Evolutionary conservation across 2,113 vertebrate species (phyloP), one percentile per base, ranked within the genome.

Genomic region (Prionailurus viverrinus): DNA sequence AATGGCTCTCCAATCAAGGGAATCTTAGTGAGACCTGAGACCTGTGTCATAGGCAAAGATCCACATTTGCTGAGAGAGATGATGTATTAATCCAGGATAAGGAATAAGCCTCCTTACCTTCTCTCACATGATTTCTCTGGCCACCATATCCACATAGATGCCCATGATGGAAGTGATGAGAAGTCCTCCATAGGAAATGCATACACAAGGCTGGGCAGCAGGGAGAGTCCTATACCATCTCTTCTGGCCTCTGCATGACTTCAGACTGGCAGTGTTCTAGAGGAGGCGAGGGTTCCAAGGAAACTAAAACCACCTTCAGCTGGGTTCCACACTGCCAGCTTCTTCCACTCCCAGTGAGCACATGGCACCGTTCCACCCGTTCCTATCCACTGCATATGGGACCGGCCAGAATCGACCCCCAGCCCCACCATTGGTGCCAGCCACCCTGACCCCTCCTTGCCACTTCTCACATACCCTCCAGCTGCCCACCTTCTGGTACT

Each of bases 91-190:
- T 14, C 41, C 39, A 18, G 69, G 36, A 48, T 48, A 36, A 7
- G 83, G 9, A 68, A 36, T 36, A 2, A 69, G 66, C n/a, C 39
- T 18, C 7, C 19, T 14, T 25, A 4, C 12, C 33, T 14, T 48
- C 79, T 79, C 45, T 58, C 25, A 14, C 0, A 0, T 25, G 41
- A 12, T 27, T 7, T 41, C 11, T 9, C 19, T 41, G 76, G 27
- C 25, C 78, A 6, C 16, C 5, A 12, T 7, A 51, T 15, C 9
- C 39, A 4, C 2, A 0, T 31, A 8, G 41, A 15, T 9, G n/a
- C 29, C 9, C 19, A 5, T 0, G 15, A 21, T 4, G 19, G 12
- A 65, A 48, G 33, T 25, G 16, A 53, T 3, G 9, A 10, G 3
- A 15, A 80, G 78, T 15, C 36, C 41, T 23, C 63, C 0, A 1